A percentile compares a stretch with the other conserved stretches of the same genome.
These are phyloP conservation scores for Platyscapa corneri DNA, from an alignment of 1,140 invertebrate species.

Conservation along the genomic window DNA sequence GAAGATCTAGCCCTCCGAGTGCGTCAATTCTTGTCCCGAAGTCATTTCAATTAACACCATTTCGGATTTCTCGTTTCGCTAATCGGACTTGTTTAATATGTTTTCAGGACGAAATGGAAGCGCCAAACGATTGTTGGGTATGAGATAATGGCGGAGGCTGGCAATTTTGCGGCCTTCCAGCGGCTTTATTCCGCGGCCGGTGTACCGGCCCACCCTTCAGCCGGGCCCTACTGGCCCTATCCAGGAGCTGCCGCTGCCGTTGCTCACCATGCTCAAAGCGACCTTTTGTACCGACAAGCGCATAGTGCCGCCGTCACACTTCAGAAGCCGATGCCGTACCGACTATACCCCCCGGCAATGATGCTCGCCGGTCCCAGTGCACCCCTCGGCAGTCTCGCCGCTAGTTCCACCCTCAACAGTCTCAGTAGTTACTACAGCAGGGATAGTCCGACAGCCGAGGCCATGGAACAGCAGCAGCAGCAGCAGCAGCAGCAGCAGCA, in stretches of 20 bases:
- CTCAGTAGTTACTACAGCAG: slow-evolving; percentile 79
- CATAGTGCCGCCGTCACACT: slow-evolving; percentile 81
- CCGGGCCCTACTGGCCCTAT: slow-evolving; percentile 77
- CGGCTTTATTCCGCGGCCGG: slow-evolving; percentile 84
- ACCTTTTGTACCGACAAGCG: slow-evolving; percentile 86
- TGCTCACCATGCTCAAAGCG: slow-evolving; percentile 77
- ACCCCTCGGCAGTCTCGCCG: slow-evolving; percentile 72
- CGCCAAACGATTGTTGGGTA: slow-evolving; percentile 97
- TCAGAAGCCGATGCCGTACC: slow-evolving; percentile 91
- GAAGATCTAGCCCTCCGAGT: too few relatives aligned
- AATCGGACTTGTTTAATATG: slow-evolving; percentile 55
- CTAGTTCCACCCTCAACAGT: slow-evolving; percentile 73
- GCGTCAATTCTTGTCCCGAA: too few relatives aligned
- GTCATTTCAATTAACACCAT: too few relatives aligned
- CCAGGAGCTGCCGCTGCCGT: slow-evolving; percentile 64
- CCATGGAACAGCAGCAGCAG: slow-evolving; percentile 70
- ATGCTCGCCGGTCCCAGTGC: slow-evolving; percentile 80
- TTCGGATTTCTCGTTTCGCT: too few relatives aligned
- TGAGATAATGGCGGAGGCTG: slow-evolving; percentile 96
- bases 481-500: slow-evolving; percentile 54
- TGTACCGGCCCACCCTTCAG: slow-evolving; percentile 78
- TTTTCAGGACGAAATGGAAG: slow-evolving; percentile 99
- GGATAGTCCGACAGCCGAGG: slow-evolving; percentile 28
- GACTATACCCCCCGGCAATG: slow-evolving; percentile 81
- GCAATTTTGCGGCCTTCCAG: slow-evolving; percentile 97